Conservation (phyloP, 2,113 vertebrate species). For the Malurus melanocephalus region DNA sequence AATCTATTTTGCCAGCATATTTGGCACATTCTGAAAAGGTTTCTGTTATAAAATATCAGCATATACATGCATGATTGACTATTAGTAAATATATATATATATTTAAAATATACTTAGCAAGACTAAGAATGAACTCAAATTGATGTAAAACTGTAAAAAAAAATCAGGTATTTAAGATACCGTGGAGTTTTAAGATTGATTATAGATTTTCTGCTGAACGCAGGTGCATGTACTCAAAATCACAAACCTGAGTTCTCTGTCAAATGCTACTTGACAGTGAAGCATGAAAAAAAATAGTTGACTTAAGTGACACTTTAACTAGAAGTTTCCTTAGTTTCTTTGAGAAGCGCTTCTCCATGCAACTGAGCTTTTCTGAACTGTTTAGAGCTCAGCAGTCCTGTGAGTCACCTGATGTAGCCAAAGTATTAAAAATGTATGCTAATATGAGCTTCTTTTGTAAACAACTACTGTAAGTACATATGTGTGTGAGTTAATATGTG, state of each 20-base stretch:
- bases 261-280: not conserved
- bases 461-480: not conserved
- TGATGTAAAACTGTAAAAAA: not conserved
- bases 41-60: not conserved
- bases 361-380: not conserved
- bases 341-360: not conserved
- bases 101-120: not conserved
- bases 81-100: not conserved
- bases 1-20: not conserved
- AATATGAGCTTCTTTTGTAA: not conserved
- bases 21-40: not conserved
- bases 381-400: not conserved
- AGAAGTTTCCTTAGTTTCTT: not conserved
- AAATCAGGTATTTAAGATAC: fast-evolving
- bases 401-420: not conserved
- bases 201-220: not conserved
- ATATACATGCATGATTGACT: not conserved
- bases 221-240: not conserved
- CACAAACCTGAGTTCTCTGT: not conserved
- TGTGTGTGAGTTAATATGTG: not conserved
- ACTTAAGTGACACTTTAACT: not conserved
- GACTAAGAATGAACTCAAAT: not conserved
- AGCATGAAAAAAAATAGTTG: not conserved
- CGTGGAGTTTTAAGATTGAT: not conserved
- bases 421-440: not conserved